Evolutionary conservation across 1,140 invertebrate species (phyloP).

Genomic region (Drosophila teissieri): DNA sequence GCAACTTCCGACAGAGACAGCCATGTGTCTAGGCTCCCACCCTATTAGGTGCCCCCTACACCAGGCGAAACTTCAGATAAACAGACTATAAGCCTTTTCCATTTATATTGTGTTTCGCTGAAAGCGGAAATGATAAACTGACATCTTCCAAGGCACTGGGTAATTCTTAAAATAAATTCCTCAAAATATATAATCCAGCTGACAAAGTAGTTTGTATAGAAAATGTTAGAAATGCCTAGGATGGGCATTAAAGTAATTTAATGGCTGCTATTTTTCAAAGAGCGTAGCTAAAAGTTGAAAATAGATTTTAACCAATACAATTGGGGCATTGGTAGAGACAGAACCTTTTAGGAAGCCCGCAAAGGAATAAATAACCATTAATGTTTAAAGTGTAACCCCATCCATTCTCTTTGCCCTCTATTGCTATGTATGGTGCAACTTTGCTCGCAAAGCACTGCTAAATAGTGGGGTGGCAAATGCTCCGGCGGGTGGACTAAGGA

Average conservation of each 20-base stretch:
- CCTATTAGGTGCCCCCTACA: background rate
- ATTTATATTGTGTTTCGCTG: background rate
- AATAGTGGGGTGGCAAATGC: background rate
- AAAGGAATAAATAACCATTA: background rate
- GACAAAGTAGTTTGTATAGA: too few species aligned
- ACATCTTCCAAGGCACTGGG: background rate
- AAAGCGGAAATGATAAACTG: background rate
- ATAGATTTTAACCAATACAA: too few species aligned
- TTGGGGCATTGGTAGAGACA: background rate
- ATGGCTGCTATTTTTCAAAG: too few species aligned
- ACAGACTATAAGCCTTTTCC: background rate
- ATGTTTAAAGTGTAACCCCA: constrained; percentile 8
- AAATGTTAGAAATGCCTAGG: too few species aligned
- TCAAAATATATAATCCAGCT: background rate
- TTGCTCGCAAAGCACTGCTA: constrained; percentile 37
- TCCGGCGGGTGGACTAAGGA: background rate
- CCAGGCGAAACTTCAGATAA: constrained; percentile 2
- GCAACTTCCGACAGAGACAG: constrained; percentile 59
- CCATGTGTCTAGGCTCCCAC: constrained; percentile 22
- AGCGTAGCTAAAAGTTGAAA: too few species aligned
- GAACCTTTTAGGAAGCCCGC: background rate
- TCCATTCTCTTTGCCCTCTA: constrained; percentile 33
- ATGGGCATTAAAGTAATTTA: too few species aligned
- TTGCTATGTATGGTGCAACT: constrained; percentile 77
- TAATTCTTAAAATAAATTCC: background rate